Conservation (phyloP, 2,113 vertebrate genomes). For the Sialia sialis region DNA sequence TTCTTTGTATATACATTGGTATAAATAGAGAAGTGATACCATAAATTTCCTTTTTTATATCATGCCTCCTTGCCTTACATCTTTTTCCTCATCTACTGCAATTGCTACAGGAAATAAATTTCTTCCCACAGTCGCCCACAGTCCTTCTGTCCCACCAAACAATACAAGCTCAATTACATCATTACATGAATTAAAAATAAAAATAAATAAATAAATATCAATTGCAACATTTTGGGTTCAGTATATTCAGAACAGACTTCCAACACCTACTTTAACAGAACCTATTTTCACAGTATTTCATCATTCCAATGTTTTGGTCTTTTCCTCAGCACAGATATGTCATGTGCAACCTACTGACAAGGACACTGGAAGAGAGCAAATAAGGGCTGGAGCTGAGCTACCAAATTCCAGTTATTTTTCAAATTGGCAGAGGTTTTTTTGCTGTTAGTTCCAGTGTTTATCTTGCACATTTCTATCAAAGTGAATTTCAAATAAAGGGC, state of each 20-base stretch:
- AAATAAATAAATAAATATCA: not conserved
- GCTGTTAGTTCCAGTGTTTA: not conserved
- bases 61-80: constrained; percentile 26
- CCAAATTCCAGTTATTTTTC: not conserved
- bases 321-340: not conserved
- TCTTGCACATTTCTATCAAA: not conserved
- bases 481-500: not conserved
- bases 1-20: constrained; percentile 26
- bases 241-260: not conserved
- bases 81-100: constrained; percentile 51
- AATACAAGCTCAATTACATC: constrained; percentile 10
- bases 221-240: not conserved
- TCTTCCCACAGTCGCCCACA: constrained; percentile 66
- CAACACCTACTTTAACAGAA: not conserved
- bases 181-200: not conserved
- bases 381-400: not conserved
- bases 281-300: not conserved
- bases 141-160: constrained; percentile 68
- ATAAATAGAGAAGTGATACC: constrained; percentile 32
- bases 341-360: not conserved
- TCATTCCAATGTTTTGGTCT: not conserved
- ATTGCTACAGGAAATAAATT: constrained; percentile 61
- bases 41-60: constrained; percentile 40
- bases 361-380: not conserved
- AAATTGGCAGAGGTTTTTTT: not conserved